Evolutionary conservation across 2,888 invertebrate species (phyloP).

Genomic region (Anoplius nigerrimus): DNA sequence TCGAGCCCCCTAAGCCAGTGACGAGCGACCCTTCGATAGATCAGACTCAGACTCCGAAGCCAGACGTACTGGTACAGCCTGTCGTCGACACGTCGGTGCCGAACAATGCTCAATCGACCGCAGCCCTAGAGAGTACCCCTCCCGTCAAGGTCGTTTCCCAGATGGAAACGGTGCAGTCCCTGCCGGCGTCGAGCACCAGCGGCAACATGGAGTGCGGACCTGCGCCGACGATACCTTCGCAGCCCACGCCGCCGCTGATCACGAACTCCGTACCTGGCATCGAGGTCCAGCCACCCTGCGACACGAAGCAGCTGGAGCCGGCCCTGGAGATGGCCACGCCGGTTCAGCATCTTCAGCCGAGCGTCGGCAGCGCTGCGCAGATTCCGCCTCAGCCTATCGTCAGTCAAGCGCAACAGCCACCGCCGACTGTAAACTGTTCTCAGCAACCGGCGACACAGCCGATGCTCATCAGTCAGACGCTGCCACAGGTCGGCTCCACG

Average conservation of each 20-base stretch:
- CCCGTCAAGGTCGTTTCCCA: conserved; percentile 49
- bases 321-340: conserved; percentile 58
- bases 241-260: conserved; percentile 43
- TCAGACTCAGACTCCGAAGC: conserved; percentile 38
- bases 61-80: conserved; percentile 45
- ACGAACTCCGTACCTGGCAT: conserved; percentile 60
- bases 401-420: conserved; percentile 63
- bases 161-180: conserved; percentile 65
- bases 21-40: conserved; percentile 58
- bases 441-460: conserved; percentile 63
- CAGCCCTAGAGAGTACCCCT: conserved; percentile 58
- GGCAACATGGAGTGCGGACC: conserved; percentile 64
- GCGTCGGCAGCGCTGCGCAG: conserved; percentile 46
- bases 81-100: conserved; percentile 60
- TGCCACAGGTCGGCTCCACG: conserved; percentile 30
- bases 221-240: conserved; percentile 36
- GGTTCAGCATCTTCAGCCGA: conserved; percentile 51
- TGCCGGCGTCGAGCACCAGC: conserved; percentile 71
- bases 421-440: conserved; percentile 55
- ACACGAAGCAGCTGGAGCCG: conserved; percentile 59
- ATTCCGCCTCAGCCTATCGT: conserved; percentile 66
- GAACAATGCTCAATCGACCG: conserved; percentile 58
- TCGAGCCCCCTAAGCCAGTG: conserved; percentile 54
- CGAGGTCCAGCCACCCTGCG: conserved; percentile 54
- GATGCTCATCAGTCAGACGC: conserved; percentile 36